Base-by-base conservation (phyloP, 2,797 vertebrate genomes). In the Zalophus californianus region DNA sequence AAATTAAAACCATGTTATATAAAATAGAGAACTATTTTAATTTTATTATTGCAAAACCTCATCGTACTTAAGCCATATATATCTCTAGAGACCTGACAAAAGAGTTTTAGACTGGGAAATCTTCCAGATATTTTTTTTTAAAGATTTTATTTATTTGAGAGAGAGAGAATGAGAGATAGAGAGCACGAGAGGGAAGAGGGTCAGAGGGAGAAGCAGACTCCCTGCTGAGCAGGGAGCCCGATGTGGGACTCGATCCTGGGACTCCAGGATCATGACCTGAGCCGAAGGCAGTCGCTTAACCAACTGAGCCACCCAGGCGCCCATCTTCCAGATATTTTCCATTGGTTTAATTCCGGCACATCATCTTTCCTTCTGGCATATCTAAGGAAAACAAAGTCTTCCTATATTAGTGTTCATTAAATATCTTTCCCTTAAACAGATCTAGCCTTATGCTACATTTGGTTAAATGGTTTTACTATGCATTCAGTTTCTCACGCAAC, bases 1-100 rank as follows among this genome's bases (percentile, higher is more conserved):
- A n/a, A 91, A 95, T 94, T 98, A 95, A 95, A 77, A 15, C 9
- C 10, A 20, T 92, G 58, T 83, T 50, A 83, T 87, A 84, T 86
- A 87, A 97, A 97, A 78, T 64, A 89, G 62, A 95, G 50, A 18
- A 86, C 15, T 78, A 14, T 87, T 88, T 8, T 90, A 54, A 44
- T 89, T 86, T 23, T 88, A 91, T 90, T 68, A 83, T 54, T 96
- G 35, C 18, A 95, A 96, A 96, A 52, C 35, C 27, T 86, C n/a
- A 52, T 79, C 86, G 70, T 44, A 52, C 41, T 90, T 94, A 90
- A 60, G n/a, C n/a, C 44, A 58, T 66, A 38, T 58, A 48, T 50
- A 78, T 95, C 25, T 85, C 82, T 25, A 80, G 32, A 64, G 58
- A 96, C 56, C 27, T 82, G 38, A 25, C n/a, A 70, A 93, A 86